Conservation (phyloP, 1,140 invertebrate genomes). For the Drosophila nebulosa region DNA sequence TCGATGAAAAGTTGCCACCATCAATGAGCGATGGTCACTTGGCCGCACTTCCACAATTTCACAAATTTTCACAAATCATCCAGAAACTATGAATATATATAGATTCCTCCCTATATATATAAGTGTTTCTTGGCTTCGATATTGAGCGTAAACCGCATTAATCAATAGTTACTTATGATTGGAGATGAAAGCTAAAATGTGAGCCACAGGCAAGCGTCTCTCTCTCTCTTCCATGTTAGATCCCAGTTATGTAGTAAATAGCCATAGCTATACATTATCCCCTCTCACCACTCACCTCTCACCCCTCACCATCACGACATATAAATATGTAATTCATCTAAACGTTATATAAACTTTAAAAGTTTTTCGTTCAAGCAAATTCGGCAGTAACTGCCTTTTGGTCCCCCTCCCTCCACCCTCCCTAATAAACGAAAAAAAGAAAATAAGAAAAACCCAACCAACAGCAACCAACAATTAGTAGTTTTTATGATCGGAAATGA, state of each 20-base stretch:
- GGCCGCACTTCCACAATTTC: background rate
- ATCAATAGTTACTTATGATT: background rate
- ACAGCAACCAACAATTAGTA: conserved; percentile 46
- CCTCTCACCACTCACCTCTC: too few species aligned
- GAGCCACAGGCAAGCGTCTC: background rate
- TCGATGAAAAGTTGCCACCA: background rate
- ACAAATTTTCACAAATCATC: background rate
- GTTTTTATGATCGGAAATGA: conserved; percentile 22
- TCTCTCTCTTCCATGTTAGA: conserved; percentile 7
- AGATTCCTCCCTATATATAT: background rate
- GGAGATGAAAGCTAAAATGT: background rate
- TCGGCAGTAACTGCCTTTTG: conserved; percentile 17
- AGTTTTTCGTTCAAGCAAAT: conserved; percentile 14
- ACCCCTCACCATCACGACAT: background rate
- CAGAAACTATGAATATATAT: background rate
- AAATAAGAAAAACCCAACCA: background rate
- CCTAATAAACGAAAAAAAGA: too few species aligned
- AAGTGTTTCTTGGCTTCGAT: background rate
- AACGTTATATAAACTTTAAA: conserved; percentile 45
- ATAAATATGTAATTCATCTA: conserved; percentile 1
- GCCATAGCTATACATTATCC: background rate
- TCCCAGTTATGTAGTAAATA: background rate
- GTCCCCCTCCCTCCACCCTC: conserved; percentile 30
- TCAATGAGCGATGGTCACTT: background rate
- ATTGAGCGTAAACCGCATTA: background rate